Evolutionary conservation across 1,140 invertebrate species (phyloP).

Genomic region (Diachasmimorpha longicaudata): DNA sequence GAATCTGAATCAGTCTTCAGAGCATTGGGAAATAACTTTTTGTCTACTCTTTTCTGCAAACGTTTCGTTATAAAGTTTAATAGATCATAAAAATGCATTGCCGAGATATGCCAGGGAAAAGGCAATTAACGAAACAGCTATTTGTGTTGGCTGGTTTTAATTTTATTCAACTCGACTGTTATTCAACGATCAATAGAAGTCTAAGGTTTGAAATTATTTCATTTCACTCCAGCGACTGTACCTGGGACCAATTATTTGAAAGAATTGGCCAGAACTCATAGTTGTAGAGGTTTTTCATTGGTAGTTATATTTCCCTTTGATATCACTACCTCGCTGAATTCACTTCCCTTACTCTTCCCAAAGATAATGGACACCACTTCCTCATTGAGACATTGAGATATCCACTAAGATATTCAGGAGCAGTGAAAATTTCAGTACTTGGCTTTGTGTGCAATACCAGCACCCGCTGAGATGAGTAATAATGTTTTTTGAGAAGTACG

Average conservation of each 20-base stretch:
- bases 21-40: background rate
- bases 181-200: background rate
- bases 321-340: constrained; percentile 40
- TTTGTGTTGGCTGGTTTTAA: background rate
- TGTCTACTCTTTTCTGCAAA: background rate
- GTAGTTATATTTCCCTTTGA: background rate
- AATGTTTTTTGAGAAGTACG: no score
- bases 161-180: background rate
- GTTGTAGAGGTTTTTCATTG: background rate
- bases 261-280: background rate
- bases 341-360: constrained; percentile 51
- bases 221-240: background rate
- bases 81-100: background rate
- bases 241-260: background rate
- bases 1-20: constrained; percentile 34
- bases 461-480: constrained; percentile 35
- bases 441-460: constrained; percentile 26
- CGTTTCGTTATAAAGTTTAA: background rate
- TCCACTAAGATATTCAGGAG: constrained; percentile 57
- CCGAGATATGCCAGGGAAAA: background rate
- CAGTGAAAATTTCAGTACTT: background rate
- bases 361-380: constrained; percentile 61
- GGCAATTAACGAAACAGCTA: background rate
- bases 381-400: constrained; percentile 54
- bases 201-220: no score